These are phyloP conservation scores for Myripristis jacobus DNA, from an alignment of 2,797 vertebrate species.

Conservation along the genomic window DNA sequence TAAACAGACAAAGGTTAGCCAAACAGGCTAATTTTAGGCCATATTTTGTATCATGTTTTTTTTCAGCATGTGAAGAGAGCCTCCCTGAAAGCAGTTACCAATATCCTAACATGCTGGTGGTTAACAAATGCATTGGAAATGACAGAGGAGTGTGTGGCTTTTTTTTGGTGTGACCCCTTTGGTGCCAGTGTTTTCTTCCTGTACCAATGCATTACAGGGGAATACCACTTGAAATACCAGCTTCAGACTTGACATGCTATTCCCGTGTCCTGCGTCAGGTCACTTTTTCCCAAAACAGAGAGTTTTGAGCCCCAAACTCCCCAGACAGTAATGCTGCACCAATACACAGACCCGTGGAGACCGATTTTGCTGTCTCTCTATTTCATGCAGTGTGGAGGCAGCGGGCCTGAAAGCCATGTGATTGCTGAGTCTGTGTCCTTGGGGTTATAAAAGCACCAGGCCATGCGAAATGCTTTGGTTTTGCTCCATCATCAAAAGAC, in stretches of 20 bases:
- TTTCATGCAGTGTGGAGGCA: slow-evolving; percentile 4
- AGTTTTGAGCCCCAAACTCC: background rate
- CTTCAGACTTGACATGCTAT: background rate
- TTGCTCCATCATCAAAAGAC: slow-evolving; percentile 45
- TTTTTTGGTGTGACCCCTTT: too few relatives aligned
- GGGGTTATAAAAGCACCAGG: slow-evolving; percentile 18
- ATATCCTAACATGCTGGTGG: too few relatives aligned
- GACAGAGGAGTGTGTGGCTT: too few relatives aligned
- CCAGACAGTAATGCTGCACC: slow-evolving; percentile 2
- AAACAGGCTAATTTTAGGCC: too few relatives aligned
- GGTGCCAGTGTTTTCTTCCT: background rate
- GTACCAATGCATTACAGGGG: background rate
- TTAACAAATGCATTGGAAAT: too few relatives aligned
- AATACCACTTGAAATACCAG: background rate
- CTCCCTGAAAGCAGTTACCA: too few relatives aligned
- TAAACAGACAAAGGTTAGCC: too few relatives aligned
- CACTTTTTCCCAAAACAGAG: background rate
- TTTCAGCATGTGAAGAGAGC: too few relatives aligned
- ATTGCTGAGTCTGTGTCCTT: slow-evolving; percentile 38
- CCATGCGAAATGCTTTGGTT: slow-evolving; percentile 39
- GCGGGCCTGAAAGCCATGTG: slow-evolving; percentile 60
- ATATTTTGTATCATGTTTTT: too few relatives aligned
- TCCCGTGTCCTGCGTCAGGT: background rate
- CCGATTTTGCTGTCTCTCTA: background rate
- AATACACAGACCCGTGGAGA: background rate